Base-by-base conservation (phyloP, 2,797 vertebrate genomes). In the Fistularia tabacaria region DNA sequence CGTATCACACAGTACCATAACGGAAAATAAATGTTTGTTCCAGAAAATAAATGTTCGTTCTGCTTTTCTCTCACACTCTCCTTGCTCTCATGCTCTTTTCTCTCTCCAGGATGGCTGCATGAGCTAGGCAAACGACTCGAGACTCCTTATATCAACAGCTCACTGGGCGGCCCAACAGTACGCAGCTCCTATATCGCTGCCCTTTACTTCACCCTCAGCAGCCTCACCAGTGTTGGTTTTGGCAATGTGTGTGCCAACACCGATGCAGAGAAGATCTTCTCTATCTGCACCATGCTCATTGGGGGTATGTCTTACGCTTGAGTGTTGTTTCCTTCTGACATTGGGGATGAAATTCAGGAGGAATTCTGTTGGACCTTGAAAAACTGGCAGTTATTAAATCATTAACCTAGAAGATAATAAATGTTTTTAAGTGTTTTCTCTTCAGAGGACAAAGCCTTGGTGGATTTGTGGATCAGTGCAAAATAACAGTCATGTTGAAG, bases 151-250 rank as follows among this genome's bases (percentile, higher is more conserved):
- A 67, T 93, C 73, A 98, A 98, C 77, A 92, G 88, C 86, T 97
- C 96, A 0, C 45, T 88, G 64, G 96, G 97, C 67, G 97, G 96
- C 45, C 96, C 97, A 0, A 90, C 95, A 0, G 80, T 95, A 49
- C 93, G 91, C 62, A 98, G 95, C 56, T 92, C 95, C 83, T 98
- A 99, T 89, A 94, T 98, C 13, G 94, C 96, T 0, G 95, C 97
- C 1, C 93, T 99, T 62, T 99, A 99, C 90, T 99, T 98, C 83
- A 97, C 97, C 73, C 94, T 99, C 77, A 99, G 95, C 92, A 99
- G 96, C 85, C 91, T 99, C 82, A 98, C 97, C 85, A 97, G 94
- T 10, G 94, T 96, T 71, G 94, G 94, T 68, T 96, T 96, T 1
- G 97, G 97, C 64, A 99, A 99, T 0, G 95, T 99, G 56, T 98